These are phyloP conservation scores for Sciurus niger DNA, from an alignment of 2,113 vertebrate genomes.

Conservation along the genomic window DNA sequence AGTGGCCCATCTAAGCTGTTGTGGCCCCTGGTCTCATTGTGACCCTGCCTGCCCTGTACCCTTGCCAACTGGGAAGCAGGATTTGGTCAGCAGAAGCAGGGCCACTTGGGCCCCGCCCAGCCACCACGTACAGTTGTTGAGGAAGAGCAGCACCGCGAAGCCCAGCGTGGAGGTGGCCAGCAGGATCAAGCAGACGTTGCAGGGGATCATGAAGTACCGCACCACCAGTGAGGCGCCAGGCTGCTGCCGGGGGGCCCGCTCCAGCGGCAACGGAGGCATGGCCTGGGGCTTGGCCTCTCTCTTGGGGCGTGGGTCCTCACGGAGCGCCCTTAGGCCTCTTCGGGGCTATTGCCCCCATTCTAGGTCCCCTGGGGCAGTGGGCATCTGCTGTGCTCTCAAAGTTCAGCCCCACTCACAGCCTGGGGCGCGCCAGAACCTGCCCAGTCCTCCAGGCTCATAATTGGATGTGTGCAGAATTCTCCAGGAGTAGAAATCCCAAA, in stretches of 20 bases:
- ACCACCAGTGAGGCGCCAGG: constrained; percentile 97
- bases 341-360: constrained; percentile 68
- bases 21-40: background rate
- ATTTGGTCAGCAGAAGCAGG: background rate
- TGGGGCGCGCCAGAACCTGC: background rate
- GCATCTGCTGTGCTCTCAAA: background rate
- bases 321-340: constrained; percentile 71
- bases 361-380: background rate
- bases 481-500: constrained; percentile 20
- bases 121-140: constrained; percentile 97
- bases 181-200: constrained; percentile 98
- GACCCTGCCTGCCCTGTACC: background rate
- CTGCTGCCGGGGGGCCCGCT: constrained; percentile 94
- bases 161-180: constrained; percentile 96
- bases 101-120: background rate
- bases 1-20: background rate
- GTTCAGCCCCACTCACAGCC: constrained; percentile 26
- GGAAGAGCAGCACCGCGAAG: constrained; percentile 97
- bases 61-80: background rate
- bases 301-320: background rate
- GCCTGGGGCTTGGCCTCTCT: constrained; percentile 73
- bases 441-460: background rate
- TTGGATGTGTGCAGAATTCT: constrained; percentile 11
- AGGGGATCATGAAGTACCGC: constrained; percentile 98
- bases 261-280: constrained; percentile 92